A percentile compares a stretch with the other conserved stretches of the same genome.
Evolutionary conservation across 2,888 invertebrate genomes (phyloP).

Genomic region (Thymelicus lineola): DNA sequence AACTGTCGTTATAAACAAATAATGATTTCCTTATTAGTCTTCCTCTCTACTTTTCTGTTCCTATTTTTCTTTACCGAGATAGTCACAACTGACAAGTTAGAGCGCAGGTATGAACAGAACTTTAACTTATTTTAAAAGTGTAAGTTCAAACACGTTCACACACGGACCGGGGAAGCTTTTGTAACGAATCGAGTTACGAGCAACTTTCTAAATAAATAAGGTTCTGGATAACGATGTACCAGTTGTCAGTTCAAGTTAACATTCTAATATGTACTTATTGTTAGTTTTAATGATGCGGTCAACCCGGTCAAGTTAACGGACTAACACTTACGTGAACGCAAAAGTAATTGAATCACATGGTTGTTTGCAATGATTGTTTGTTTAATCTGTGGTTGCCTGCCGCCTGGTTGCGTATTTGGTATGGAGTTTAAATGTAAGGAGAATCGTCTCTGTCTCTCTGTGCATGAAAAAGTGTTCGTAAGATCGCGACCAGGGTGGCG

Average conservation of each 20-base stretch:
- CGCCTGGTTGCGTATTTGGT: too few species aligned
- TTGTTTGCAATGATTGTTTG: background rate
- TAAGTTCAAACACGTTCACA: background rate
- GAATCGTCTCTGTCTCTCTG: too few species aligned
- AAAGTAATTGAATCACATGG: constrained; percentile 5
- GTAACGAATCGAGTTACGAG: background rate
- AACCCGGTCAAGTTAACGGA: constrained; percentile 20
- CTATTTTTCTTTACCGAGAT: too few species aligned
- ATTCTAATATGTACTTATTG: too few species aligned
- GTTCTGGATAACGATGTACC: constrained; percentile 14
- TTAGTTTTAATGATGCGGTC: constrained; percentile 24
- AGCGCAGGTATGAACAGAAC: too few species aligned
- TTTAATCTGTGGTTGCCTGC: background rate
- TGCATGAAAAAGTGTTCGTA: too few species aligned
- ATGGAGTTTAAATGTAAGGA: too few species aligned
- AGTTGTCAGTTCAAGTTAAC: constrained; percentile 19
- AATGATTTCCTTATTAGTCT: too few species aligned
- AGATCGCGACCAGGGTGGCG: too few species aligned
- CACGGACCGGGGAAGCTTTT: constrained; percentile 9
- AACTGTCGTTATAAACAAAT: too few species aligned
- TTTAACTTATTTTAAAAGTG: background rate
- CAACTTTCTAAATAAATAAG: constrained; percentile 26
- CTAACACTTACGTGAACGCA: constrained; percentile 4
- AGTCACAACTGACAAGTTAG: too few species aligned
- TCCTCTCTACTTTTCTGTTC: too few species aligned